A percentile compares a stretch with the other conserved stretches of the same genome.
Conservation (phyloP, 2,888 invertebrate genomes). For the Sarcophaga variegata region DNA sequence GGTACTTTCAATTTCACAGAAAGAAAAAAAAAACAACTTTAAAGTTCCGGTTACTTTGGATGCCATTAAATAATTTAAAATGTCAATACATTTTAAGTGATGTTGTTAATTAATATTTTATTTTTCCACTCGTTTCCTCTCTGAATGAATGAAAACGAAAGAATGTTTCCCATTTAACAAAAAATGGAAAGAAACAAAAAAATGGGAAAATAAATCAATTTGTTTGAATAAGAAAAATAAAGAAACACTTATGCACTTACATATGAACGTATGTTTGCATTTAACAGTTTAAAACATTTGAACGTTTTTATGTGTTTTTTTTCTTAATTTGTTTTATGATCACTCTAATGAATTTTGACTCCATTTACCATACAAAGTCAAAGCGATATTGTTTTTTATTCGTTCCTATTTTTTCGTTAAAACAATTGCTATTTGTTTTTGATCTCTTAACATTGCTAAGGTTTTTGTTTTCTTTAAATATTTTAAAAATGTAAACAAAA, state of each 20-base stretch:
- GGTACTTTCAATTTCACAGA: too few relatives aligned
- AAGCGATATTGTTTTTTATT: too few relatives aligned
- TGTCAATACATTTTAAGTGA: too few relatives aligned
- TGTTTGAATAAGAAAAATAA: background rate
- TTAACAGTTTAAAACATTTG: slow-evolving; percentile 36
- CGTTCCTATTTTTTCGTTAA: slow-evolving; percentile 21
- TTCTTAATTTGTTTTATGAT: slow-evolving; percentile 48
- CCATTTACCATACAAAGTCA: slow-evolving; percentile 17
- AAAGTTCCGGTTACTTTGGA: too few relatives aligned
- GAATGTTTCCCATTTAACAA: too few relatives aligned
- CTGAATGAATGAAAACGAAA: too few relatives aligned
- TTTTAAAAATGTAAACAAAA: slow-evolving; percentile 43
- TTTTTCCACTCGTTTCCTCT: too few relatives aligned
- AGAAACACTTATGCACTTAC: too few relatives aligned
- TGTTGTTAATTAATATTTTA: too few relatives aligned
- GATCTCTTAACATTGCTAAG: slow-evolving; percentile 35
- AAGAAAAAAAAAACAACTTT: too few relatives aligned
- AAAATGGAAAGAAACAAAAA: too few relatives aligned
- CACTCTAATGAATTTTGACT: slow-evolving; percentile 54
- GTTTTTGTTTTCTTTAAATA: slow-evolving; percentile 10
- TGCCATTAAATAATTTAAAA: too few relatives aligned
- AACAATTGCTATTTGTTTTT: slow-evolving; percentile 54
- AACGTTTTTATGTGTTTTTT: background rate
- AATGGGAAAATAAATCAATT: slow-evolving; percentile 24
- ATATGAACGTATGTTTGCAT: background rate